Conservation (phyloP, 2,797 vertebrate species). For the Labroides dimidiatus region DNA sequence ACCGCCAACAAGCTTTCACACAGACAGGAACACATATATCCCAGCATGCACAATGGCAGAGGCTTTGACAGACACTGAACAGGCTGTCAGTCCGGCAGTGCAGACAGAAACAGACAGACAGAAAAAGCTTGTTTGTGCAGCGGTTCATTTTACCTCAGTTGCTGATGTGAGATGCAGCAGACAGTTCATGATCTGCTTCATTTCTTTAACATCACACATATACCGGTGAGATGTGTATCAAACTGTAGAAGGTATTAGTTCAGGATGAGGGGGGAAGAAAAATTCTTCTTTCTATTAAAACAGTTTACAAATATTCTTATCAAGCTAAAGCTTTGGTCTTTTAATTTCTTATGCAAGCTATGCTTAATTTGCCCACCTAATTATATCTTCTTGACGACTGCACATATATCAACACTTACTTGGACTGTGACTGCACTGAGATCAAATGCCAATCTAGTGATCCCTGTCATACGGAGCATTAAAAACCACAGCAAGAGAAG, state of each 20-base stretch:
- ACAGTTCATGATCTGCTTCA: slow-evolving; percentile 19
- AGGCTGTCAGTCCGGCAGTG: neutral
- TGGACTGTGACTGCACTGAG: slow-evolving; percentile 13
- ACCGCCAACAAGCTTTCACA: neutral
- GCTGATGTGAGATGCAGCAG: slow-evolving; percentile 5
- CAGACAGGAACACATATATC: neutral
- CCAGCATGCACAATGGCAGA: slow-evolving; percentile 1
- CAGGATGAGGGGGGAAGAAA: too few relatives aligned
- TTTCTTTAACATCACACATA: slow-evolving; percentile 12
- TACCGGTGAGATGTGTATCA: neutral
- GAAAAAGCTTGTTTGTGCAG: neutral
- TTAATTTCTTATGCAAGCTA: too few relatives aligned
- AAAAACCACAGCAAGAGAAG: slow-evolving; percentile 53
- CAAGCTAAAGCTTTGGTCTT: neutral
- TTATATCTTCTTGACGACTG: slow-evolving; percentile 10
- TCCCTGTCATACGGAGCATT: slow-evolving; percentile 60
- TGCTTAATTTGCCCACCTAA: neutral
- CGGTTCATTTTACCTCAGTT: slow-evolving; percentile 5
- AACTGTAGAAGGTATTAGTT: neutral
- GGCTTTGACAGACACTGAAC: neutral
- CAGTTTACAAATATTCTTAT: neutral
- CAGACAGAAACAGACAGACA: neutral
- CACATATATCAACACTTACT: slow-evolving; percentile 13
- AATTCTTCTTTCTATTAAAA: neutral
- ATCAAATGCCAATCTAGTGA: slow-evolving; percentile 53